phyloP scores from a whole-genome alignment of 2,797 vertebrate genomes.

The Natrix natrix region DNA sequence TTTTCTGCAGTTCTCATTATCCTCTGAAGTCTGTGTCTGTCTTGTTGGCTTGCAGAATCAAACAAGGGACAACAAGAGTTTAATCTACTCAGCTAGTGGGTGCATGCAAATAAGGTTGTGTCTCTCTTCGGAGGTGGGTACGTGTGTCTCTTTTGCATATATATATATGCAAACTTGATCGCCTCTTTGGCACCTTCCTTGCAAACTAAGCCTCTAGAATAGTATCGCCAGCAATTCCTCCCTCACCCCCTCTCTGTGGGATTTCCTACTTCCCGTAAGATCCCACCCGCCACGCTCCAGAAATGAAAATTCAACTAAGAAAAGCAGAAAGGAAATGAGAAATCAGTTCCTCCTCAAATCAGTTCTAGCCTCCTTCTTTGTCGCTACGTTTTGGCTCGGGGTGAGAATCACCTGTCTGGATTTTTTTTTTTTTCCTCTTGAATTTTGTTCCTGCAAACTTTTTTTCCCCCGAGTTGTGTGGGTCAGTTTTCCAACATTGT shows the following conservation, averaged over 20 bases:
- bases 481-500: no score
- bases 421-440: neutral
- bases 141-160: neutral
- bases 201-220: neutral
- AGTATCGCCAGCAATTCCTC: neutral
- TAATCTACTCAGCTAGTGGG: neutral
- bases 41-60: no score
- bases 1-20: no score
- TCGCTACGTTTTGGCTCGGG: neutral
- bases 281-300: neutral
- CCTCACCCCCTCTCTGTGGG: neutral
- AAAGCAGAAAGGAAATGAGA: no score
- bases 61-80: neutral
- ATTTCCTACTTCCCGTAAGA: neutral
- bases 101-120: neutral
- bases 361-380: no score
- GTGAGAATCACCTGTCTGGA: accelerated
- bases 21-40: no score
- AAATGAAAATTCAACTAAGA: neutral
- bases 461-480: neutral
- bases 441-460: no score
- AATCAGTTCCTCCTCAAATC: neutral
- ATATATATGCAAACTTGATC: neutral
- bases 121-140: neutral
- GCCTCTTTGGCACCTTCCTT: neutral